phyloP scores from a whole-genome alignment of 2,113 vertebrate species.

The Nothobranchius kuhntae region DNA sequence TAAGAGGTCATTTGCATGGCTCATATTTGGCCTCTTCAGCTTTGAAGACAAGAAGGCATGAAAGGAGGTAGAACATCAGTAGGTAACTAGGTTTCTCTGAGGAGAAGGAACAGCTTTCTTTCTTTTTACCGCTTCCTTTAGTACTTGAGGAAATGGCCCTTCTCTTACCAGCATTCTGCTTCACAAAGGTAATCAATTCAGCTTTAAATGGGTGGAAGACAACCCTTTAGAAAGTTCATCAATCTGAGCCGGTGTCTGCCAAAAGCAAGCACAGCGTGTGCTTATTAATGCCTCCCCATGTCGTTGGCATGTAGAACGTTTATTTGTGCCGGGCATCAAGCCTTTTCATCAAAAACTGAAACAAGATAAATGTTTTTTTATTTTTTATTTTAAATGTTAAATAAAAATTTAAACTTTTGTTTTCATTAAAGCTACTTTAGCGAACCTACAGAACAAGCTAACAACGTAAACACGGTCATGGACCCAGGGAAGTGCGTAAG shows the following conservation, averaged over 20 bases:
- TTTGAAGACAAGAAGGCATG: slow-evolving; percentile 72
- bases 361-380: no score
- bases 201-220: slow-evolving; percentile 55
- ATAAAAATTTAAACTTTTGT: no score
- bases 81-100: slow-evolving; percentile 45
- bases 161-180: slow-evolving; percentile 57
- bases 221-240: slow-evolving; percentile 45
- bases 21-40: slow-evolving; percentile 66
- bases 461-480: no score
- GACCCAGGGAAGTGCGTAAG: no score
- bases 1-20: slow-evolving; percentile 68
- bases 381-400: no score
- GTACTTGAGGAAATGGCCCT: slow-evolving; percentile 55
- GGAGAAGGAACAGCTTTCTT: slow-evolving; percentile 45
- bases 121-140: slow-evolving; percentile 54
- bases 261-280: slow-evolving; percentile 24
- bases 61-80: slow-evolving; percentile 74
- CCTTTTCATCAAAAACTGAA: no score
- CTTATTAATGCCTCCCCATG: slow-evolving; percentile 21
- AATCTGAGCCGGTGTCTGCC: slow-evolving; percentile 42
- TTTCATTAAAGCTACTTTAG: no score
- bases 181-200: slow-evolving; percentile 77
- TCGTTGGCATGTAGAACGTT: not conserved
- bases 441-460: no score
- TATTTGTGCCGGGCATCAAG: not conserved